These are phyloP conservation scores for Danionella dracula DNA, from an alignment of 2,797 vertebrate species.

Conservation along the genomic window DNA sequence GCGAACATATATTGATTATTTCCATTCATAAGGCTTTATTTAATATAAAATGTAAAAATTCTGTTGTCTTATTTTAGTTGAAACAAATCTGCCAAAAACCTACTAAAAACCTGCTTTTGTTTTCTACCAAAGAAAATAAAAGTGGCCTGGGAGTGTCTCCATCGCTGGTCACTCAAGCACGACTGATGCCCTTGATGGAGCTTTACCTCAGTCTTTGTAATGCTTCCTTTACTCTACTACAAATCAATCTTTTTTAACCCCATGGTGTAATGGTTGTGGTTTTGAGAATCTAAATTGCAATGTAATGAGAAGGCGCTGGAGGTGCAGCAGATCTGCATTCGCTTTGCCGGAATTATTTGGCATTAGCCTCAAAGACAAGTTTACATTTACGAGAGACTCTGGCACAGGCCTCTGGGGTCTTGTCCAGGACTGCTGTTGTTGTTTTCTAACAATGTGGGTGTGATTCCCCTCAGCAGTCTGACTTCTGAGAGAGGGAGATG, in stretches of 20 bases:
- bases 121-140: too few species aligned
- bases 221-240: slow-evolving; percentile 6
- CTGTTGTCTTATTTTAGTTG: too few species aligned
- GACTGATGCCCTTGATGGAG: slow-evolving; percentile 9
- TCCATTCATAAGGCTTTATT: too few species aligned
- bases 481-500: slow-evolving; percentile 1
- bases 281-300: slow-evolving; percentile 14
- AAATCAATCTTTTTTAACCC: not conserved
- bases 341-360: slow-evolving; percentile 10
- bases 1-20: too few species aligned
- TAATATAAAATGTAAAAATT: too few species aligned
- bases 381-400: slow-evolving; percentile 24
- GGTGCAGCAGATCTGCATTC: slow-evolving; percentile 4
- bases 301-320: slow-evolving; percentile 26
- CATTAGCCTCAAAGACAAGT: slow-evolving; percentile 13
- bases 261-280: slow-evolving; percentile 11
- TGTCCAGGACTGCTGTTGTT: slow-evolving; percentile 13
- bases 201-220: not conserved
- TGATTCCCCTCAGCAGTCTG: slow-evolving; percentile 25
- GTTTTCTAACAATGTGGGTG: slow-evolving; percentile 13
- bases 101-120: too few species aligned
- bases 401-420: slow-evolving; percentile 11
- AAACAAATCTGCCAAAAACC: too few species aligned
- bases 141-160: not conserved
- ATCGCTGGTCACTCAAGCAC: slow-evolving; percentile 3